Conservation (phyloP, 2,888 invertebrate genomes). For the Microchrysa polita region DNA sequence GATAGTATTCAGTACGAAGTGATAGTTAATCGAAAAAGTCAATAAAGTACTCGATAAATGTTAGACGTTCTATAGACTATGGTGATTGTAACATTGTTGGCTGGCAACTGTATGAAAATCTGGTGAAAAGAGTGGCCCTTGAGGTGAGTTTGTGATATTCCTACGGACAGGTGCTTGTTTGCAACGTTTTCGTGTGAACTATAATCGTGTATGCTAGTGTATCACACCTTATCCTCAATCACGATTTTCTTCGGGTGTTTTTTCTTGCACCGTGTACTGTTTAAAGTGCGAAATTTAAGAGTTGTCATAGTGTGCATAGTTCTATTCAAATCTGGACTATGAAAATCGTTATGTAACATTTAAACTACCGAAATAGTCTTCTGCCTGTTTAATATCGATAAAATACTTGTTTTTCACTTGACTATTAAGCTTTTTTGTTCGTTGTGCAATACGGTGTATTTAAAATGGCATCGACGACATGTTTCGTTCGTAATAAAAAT, state of each 20-base stretch:
- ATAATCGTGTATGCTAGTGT: background rate
- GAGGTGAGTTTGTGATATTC: slow-evolving; percentile 15
- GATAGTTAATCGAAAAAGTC: slow-evolving; percentile 9
- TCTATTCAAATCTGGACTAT: slow-evolving; percentile 29
- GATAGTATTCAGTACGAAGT: background rate
- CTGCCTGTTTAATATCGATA: slow-evolving; percentile 30
- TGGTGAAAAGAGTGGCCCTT: slow-evolving; percentile 16
- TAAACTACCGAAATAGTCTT: slow-evolving; percentile 22
- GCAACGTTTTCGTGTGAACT: slow-evolving; percentile 10
- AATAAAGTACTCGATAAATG: background rate
- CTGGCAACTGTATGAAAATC: background rate
- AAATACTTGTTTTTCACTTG: slow-evolving; percentile 27
- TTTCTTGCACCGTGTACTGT: slow-evolving; percentile 31
- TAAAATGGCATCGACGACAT: background rate
- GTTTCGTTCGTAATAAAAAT: background rate
- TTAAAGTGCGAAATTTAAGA: slow-evolving; percentile 15
- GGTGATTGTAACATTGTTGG: background rate
- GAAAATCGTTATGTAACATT: slow-evolving; percentile 31
- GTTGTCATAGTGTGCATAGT: background rate
- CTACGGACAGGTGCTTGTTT: background rate
- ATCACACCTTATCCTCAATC: slow-evolving; percentile 2
- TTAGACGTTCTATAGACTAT: background rate
- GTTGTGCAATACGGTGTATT: background rate
- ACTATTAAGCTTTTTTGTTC: background rate
- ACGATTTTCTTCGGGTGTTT: background rate